Conservation (phyloP, 1,140 invertebrate genomes). For the Meloidogyne chitwoodi region DNA sequence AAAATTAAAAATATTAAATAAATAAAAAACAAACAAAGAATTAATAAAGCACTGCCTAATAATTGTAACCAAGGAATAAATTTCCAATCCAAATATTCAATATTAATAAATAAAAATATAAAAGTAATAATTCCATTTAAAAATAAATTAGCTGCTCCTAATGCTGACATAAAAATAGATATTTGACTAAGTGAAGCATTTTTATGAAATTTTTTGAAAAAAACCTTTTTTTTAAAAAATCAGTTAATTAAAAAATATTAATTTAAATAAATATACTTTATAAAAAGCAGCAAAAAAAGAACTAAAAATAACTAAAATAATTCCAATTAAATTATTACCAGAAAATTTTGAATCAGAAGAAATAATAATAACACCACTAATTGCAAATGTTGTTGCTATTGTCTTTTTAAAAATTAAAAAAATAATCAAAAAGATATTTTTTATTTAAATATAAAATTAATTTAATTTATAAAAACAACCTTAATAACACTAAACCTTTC, state of each 20-base stretch:
- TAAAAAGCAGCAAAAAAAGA: constrained; percentile 52
- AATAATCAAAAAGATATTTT: not conserved
- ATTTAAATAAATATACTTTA: constrained; percentile 38
- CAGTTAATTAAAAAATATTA: constrained; percentile 1
- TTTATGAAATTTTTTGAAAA: constrained; percentile 49
- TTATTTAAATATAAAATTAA: not conserved
- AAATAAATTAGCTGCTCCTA: constrained; percentile 48
- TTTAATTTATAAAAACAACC: constrained; percentile 12
- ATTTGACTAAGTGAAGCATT: constrained; percentile 55
- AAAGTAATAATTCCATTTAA: constrained; percentile 47
- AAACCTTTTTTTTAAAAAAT: constrained; percentile 30
- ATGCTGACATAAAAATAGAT: constrained; percentile 54
- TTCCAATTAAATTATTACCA: constrained; percentile 34
- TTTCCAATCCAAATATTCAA: constrained; percentile 48
- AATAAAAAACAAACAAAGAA: constrained; percentile 28
- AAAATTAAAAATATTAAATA: not conserved
- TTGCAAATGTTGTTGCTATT: constrained; percentile 45
- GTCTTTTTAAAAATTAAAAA: constrained; percentile 22
- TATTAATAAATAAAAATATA: constrained; percentile 35
- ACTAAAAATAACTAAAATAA: constrained; percentile 45
- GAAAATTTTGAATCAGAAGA: constrained; percentile 47
- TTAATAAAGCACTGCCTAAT: constrained; percentile 39
- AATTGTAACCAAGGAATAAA: constrained; percentile 52
- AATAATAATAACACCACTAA: constrained; percentile 52
- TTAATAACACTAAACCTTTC: constrained; percentile 26